These are phyloP conservation scores for Polypedilum vanderplanki DNA, from an alignment of 1,140 invertebrate genomes.

Conservation along the genomic window DNA sequence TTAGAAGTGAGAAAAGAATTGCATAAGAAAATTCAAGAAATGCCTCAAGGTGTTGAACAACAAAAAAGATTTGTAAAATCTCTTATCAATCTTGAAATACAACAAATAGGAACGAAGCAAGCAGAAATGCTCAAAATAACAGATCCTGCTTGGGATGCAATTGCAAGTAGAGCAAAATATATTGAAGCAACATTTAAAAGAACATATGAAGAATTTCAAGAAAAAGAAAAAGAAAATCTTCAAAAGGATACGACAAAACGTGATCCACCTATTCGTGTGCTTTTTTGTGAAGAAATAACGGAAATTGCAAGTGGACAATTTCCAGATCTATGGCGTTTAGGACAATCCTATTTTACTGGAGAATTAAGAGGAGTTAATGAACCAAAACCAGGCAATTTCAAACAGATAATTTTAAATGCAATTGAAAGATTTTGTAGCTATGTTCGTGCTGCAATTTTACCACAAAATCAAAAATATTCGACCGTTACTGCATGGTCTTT, in stretches of 20 bases:
- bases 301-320: constrained; percentile 42
- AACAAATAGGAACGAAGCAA: constrained; percentile 39
- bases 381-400: constrained; percentile 48
- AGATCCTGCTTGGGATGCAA: constrained; percentile 90
- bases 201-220: constrained; percentile 39
- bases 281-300: constrained; percentile 43
- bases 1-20: constrained; percentile 71
- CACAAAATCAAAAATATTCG: constrained; percentile 45
- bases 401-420: constrained; percentile 56
- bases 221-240: constrained; percentile 38
- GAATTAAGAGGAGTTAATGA: constrained; percentile 68
- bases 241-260: constrained; percentile 31
- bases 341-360: constrained; percentile 81
- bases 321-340: constrained; percentile 82
- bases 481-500: constrained; percentile 43
- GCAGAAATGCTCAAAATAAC: constrained; percentile 38
- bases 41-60: constrained; percentile 84
- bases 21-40: constrained; percentile 73
- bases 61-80: constrained; percentile 87
- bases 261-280: constrained; percentile 36
- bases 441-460: constrained; percentile 57
- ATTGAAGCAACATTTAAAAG: constrained; percentile 50
- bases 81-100: constrained; percentile 57
- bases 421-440: constrained; percentile 60
- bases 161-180: constrained; percentile 71